Evolutionary conservation across 2,888 invertebrate species (phyloP), one percentile per base, ranked within the genome.

Genomic region (Oscheius sp.): DNA sequence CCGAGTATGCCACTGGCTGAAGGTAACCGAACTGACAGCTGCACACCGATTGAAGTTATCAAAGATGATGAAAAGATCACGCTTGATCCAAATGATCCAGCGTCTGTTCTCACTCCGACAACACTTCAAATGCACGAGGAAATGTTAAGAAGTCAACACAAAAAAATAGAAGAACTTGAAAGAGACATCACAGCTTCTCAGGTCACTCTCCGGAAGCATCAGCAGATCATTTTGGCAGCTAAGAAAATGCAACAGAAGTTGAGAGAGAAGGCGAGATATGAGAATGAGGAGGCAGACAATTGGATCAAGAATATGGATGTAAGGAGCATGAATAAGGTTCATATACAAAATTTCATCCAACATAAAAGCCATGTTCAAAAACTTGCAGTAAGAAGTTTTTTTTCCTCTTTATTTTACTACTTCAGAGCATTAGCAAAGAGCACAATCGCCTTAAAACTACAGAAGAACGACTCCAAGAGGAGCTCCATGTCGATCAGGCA

Each of bases 401-500:
- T 41, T 6, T 41, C 5, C 2, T n/a, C 20, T 41, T 41, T 41
- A 2, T 17, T 41, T 6, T 2, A 3, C 5, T 3, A 41, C 3
- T 41, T 41, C 69, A 81, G 78, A 68, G 68, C 17, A 68, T 76
- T 36, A 59, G 75, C 8, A 64, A 59, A 8, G 74, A 79, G 20
- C 80, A 82, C 56, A 71, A 78, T 20, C 63, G 77, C 30, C 67
- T 82, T 51, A 71, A 70, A 12, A 68, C 63, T 24, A 73, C 78
- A 9, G 82, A 83, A 56, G 73, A 72, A 6, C 47, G 74, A 50
- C 72, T 84, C 56, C 76, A 80, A 33, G 82, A 82, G 66, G 83
- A 82, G 63, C 56, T 83, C 28, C 81, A 77, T 65, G 74, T 78
- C 41, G 77, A 78, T 51, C 83, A 80, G 26, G 85, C 85, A 0